phyloP scores from a whole-genome alignment of 2,888 invertebrate genomes.

The Patella ulyssiponensis region DNA sequence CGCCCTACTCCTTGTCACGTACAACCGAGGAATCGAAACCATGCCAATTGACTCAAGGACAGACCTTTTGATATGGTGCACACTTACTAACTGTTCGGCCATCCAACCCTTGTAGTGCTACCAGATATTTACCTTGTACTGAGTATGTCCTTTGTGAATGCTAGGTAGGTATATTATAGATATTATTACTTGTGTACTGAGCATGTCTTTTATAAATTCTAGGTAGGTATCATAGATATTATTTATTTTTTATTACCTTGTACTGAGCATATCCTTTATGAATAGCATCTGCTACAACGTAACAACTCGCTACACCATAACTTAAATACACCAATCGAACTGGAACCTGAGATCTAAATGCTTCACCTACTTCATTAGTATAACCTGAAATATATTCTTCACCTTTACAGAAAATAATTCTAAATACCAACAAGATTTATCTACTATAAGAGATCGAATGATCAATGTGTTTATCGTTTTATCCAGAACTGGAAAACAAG shows the following conservation, averaged over 20 bases:
- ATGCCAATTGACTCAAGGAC: too few relatives aligned
- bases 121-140: too few relatives aligned
- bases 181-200: too few relatives aligned
- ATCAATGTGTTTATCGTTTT: background rate
- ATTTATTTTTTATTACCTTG: slow-evolving; percentile 49
- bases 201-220: too few relatives aligned
- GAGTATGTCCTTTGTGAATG: too few relatives aligned
- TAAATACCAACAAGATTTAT: too few relatives aligned
- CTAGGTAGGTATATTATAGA: too few relatives aligned
- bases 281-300: slow-evolving; percentile 88
- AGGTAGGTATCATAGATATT: background rate
- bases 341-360: slow-evolving; percentile 86
- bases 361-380: slow-evolving; percentile 95
- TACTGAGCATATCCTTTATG: slow-evolving; percentile 77
- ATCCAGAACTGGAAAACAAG: slow-evolving; percentile 1
- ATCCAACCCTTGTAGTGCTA: too few relatives aligned
- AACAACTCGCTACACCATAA: slow-evolving; percentile 87
- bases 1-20: too few relatives aligned
- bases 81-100: too few relatives aligned
- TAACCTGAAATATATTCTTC: slow-evolving; percentile 80
- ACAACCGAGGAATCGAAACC: too few relatives aligned
- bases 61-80: too few relatives aligned
- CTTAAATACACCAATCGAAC: slow-evolving; percentile 80
- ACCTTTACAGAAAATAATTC: background rate
- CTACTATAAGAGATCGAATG: background rate